Base-by-base conservation (phyloP, 2,113 vertebrate species). In the Microtus ochrogaster region DNA sequence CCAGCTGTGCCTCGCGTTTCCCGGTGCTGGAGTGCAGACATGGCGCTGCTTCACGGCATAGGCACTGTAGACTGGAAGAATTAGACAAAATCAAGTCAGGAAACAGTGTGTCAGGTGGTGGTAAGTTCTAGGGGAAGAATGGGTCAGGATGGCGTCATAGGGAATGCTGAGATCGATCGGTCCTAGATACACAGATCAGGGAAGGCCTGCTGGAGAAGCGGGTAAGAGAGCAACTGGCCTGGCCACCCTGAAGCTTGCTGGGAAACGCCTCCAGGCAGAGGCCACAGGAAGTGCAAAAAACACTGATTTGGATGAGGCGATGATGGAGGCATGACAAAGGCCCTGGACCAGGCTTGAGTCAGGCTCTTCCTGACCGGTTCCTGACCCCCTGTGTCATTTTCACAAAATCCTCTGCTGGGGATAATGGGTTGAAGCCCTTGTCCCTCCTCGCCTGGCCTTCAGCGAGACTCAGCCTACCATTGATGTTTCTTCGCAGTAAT, bases 291-390 rank as follows among this genome's bases (percentile, higher is more conserved):
- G 28, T 13, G 6, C 49, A 7, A 87, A 91, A 33, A 11, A 7
- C 49, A 30, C 30, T 30, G 61, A 36, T 26, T 4, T 36, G 49
- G 76, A 49, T 1, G 0, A 47, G 19, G 41, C 0, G 0, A 1
- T 16, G 33, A 77, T 55, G 7, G 11, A 3, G 3, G 9, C 4
- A 5, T 33, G 49, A 63, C n/a, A 13, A 10, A 86, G 70, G 79
- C 39, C 41, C 88, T 44, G n/a, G 36, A 55, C 36, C 36, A 16
- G n/a, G 65, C 70, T 55, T 30, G 33, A 30, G 7, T 73, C 61
- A 47, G n/a, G 5, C 28, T 83, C 39, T 47, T 68, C 79, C 4
- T 74, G 82, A 55, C 9, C 5, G 63, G 36, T 55, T 52, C 63
- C 91, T 94, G 61, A 83, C 44, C 70, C 10, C 30, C 66, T 77